Evolutionary conservation across 2,797 vertebrate genomes (phyloP).

Genomic region (Pteronotus mesoamericanus): DNA sequence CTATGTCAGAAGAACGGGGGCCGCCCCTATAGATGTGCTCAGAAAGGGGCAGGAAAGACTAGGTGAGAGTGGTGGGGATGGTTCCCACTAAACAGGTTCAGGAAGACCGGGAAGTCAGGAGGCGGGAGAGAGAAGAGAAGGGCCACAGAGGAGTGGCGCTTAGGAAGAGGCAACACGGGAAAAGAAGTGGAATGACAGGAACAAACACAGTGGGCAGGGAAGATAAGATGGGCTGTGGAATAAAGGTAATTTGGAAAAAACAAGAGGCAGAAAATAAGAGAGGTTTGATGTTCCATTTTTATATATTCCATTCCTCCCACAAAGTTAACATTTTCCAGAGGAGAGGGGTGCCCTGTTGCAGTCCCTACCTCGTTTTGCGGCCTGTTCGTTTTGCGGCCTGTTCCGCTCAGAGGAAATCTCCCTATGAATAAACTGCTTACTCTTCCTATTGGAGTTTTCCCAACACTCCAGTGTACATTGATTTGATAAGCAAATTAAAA

Average conservation of each 20-base stretch:
- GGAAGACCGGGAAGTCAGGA: not conserved
- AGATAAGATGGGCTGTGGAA: not conserved
- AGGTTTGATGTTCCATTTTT: not conserved
- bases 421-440: not conserved
- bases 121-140: not conserved
- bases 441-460: not conserved
- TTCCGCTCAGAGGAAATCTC: not conserved
- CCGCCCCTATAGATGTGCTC: not conserved
- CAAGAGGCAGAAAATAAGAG: not conserved
- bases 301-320: not conserved
- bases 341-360: not conserved
- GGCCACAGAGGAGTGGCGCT: not conserved
- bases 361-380: too few species aligned
- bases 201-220: not conserved
- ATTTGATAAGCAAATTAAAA: slow-evolving; percentile 1
- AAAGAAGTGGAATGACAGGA: not conserved
- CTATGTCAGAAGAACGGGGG: not conserved
- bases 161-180: not conserved
- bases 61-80: not conserved
- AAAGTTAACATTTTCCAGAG: not conserved
- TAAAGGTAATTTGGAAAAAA: not conserved
- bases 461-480: not conserved
- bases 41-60: not conserved
- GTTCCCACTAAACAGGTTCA: not conserved
- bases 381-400: too few species aligned